Conservation (phyloP, 2,888 invertebrate species). For the Lymantria monacha region DNA sequence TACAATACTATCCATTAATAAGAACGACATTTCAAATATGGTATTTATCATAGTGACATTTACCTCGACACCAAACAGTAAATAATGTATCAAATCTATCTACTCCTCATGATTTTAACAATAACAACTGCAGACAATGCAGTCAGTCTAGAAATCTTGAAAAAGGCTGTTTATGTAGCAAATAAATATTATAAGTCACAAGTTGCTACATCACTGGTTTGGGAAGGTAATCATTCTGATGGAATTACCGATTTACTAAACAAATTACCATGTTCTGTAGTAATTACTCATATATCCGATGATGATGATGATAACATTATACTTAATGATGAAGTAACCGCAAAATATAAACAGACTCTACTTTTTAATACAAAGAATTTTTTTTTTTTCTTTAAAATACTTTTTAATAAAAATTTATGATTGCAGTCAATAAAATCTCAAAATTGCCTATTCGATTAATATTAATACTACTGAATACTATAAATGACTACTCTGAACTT, state of each 20-base stretch:
- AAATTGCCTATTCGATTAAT: constrained; percentile 42
- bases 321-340: constrained; percentile 22
- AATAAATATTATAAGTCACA: constrained; percentile 37
- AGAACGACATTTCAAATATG: no score
- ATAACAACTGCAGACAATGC: constrained; percentile 1
- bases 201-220: constrained; percentile 41
- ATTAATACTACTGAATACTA: constrained; percentile 35
- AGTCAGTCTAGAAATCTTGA: constrained; percentile 19
- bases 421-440: constrained; percentile 31
- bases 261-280: constrained; percentile 38
- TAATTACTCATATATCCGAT: no score
- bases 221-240: constrained; percentile 30
- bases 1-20: no score
- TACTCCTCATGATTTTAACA: no score
- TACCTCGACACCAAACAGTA: no score
- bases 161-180: constrained; percentile 36
- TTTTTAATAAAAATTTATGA: no score
- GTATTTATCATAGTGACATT: no score
- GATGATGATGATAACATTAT: no score
- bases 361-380: constrained; percentile 40
- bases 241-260: constrained; percentile 36
- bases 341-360: constrained; percentile 44
- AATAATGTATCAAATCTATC: neutral
- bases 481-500: constrained; percentile 19
- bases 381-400: no score